A percentile compares a stretch with the other conserved stretches of the same genome.
Conservation (phyloP, 1,140 invertebrate species). For the Drosophila mayri region DNA sequence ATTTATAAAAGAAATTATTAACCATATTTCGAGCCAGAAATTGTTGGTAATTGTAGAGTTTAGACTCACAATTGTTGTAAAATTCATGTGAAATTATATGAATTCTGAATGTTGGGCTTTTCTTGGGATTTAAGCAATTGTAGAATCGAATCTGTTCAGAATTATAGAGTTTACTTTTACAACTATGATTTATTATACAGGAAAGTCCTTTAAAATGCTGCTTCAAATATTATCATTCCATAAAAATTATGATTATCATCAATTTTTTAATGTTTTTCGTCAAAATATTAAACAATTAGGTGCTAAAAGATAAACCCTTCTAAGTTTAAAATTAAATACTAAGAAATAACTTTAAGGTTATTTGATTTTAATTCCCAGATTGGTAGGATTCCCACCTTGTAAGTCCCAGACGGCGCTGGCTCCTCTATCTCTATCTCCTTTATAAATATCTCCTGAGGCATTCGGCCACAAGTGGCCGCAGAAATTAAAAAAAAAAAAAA, state of each 20-base stretch:
- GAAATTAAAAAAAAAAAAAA: constrained; percentile 40
- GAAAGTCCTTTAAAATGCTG: not conserved
- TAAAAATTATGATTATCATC: too few relatives aligned
- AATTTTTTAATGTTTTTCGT: too few relatives aligned
- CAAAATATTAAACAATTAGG: not conserved
- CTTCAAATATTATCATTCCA: too few relatives aligned
- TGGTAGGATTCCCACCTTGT: not conserved
- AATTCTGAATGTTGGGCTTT: too few relatives aligned
- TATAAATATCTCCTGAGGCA: constrained; percentile 21
- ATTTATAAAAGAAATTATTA: not conserved
- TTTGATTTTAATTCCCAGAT: not conserved
- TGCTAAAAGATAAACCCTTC: too few relatives aligned
- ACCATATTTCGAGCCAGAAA: too few relatives aligned
- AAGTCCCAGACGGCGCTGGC: not conserved
- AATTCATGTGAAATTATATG: too few relatives aligned
- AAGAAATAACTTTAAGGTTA: not conserved
- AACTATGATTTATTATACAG: too few relatives aligned
- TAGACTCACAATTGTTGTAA: not conserved
- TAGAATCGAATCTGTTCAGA: not conserved
- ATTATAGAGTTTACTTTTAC: not conserved
- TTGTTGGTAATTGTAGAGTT: not conserved
- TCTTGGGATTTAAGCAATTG: too few relatives aligned
- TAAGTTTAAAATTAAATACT: not conserved
- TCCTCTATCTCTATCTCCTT: constrained; percentile 16
- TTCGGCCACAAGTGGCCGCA: constrained; percentile 15